phyloP scores from a whole-genome alignment of 2,888 invertebrate genomes.

The Nemurella pictetii region DNA sequence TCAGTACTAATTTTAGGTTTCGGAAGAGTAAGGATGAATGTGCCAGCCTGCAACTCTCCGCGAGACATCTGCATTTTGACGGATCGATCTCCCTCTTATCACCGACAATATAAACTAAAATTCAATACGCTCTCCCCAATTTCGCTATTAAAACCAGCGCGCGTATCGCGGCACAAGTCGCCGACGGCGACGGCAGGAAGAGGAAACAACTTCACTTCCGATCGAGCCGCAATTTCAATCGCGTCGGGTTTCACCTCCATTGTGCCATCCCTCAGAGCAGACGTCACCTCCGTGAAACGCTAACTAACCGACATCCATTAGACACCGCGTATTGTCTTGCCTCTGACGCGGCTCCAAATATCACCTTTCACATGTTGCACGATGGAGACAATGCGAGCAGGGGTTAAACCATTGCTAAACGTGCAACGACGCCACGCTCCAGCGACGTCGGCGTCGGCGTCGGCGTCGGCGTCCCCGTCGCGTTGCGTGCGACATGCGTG shows the following conservation, averaged over 20 bases:
- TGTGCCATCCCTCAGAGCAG: not conserved
- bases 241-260: not conserved
- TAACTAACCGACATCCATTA: not conserved
- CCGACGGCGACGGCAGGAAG: not conserved
- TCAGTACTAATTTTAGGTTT: not conserved
- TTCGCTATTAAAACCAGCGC: not conserved
- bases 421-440: not conserved
- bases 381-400: too few relatives aligned
- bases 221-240: not conserved
- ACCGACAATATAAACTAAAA: not conserved
- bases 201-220: not conserved
- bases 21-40: too few relatives aligned
- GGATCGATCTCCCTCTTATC: not conserved
- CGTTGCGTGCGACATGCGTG: not conserved
- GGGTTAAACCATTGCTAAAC: too few relatives aligned
- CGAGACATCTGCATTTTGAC: not conserved
- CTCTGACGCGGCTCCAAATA: too few relatives aligned
- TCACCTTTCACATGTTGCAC: not conserved
- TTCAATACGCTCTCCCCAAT: not conserved
- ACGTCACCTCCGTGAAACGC: not conserved
- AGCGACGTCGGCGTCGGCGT: not conserved
- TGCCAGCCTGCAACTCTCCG: not conserved
- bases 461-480: not conserved
- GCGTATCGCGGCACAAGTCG: not conserved
- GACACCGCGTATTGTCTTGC: not conserved